Conservation (phyloP, 2,113 vertebrate species). For the Sinosuthora webbiana region DNA sequence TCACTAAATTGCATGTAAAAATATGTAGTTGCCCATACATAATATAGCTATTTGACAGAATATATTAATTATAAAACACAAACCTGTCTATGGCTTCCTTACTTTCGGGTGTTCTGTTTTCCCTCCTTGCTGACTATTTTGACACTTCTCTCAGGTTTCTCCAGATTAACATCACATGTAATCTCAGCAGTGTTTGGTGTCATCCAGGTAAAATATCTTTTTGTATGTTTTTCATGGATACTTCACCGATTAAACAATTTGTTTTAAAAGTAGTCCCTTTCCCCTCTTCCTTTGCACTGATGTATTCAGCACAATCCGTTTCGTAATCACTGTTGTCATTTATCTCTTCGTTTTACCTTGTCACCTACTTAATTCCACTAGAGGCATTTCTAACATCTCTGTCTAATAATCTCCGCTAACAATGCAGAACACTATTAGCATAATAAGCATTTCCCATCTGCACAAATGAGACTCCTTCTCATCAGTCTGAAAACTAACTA, state of each 20-base stretch:
- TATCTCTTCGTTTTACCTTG: constrained; percentile 72
- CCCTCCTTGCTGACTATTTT: neutral
- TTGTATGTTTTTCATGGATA: neutral
- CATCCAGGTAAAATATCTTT: neutral
- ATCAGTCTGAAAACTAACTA: constrained; percentile 68
- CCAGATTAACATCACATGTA: neutral
- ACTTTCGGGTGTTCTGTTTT: constrained; percentile 6
- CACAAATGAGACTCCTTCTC: constrained; percentile 59
- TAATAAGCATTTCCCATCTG: constrained; percentile 74
- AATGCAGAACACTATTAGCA: constrained; percentile 73
- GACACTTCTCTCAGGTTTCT: neutral
- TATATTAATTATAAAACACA: constrained; percentile 9
- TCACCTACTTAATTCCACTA: constrained; percentile 70
- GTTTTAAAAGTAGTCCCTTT: neutral
- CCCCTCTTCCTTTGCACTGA: neutral
- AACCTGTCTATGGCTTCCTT: neutral
- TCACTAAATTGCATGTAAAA: constrained; percentile 4
- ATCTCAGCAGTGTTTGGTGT: neutral
- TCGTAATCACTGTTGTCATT: constrained; percentile 45
- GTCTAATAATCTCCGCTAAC: constrained; percentile 73
- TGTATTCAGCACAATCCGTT: neutral
- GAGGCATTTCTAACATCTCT: constrained; percentile 70
- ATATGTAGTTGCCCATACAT: neutral
- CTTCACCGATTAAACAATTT: neutral
- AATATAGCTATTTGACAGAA: neutral